Base-by-base conservation (phyloP, 2,797 vertebrate species). In the Helarctos malayanus region DNA sequence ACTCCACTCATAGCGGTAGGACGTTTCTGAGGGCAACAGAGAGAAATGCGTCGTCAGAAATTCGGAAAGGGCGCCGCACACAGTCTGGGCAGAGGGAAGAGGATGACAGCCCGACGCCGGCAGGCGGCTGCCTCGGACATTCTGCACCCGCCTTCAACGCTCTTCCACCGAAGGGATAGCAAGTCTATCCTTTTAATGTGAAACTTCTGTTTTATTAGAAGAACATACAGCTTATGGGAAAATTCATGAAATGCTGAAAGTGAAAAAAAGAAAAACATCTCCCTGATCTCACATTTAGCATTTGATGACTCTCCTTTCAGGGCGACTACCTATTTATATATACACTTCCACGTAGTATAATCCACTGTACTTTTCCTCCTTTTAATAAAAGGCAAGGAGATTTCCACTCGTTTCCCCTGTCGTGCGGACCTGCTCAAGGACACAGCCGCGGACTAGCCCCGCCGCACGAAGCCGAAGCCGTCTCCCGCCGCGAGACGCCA, bases 1-100 rank as follows among this genome's bases (percentile, higher is more conserved):
- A 95, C 98, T 99, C 99, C 99, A 99, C 65, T 99, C 98, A 93
- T 99, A 99, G 54, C 61, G 98, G 92, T 99, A 99, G 79, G 97
- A 94, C 96, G 98, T 96, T 96, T 99, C 99, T 99, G 98, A 92
- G 95, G 91, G 45, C 52, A 76, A 97, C 75, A 97, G 0, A 96
- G 59, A 90, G 95, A 84, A 90, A 61, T 0, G 10, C 95, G 91
- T 11, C 94, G 49, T 61, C 96, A 95, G 61, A 56, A 19, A 14
- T 90, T 97, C 85, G 81, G 65, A 78, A 15, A 78, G 86, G 95
- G 23, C 25, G 79, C 14, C 19, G 23, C 27, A 57, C 8, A 89
- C 7, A 82, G 54, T 25, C 47, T 56, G 38, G 19, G 13, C 12
- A 56, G 97, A 38, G 79, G 25, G 5, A 41, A 94, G 91, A 87